phyloP scores from a whole-genome alignment of 2,888 invertebrate genomes.

The Dynastes grantii region DNA sequence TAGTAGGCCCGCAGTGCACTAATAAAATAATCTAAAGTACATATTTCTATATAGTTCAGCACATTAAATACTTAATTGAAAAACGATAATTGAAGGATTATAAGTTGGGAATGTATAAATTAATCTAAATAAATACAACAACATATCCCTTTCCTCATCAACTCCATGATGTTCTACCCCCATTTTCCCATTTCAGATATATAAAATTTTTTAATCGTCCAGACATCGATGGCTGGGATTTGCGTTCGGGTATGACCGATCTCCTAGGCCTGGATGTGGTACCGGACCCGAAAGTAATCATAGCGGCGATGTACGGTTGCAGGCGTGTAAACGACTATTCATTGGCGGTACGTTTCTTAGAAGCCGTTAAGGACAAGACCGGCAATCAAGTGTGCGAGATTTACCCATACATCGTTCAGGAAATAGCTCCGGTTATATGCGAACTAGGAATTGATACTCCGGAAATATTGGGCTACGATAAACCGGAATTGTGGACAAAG shows the following conservation, averaged over 20 bases:
- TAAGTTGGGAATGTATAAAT: background rate
- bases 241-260: conserved; percentile 74
- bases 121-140: background rate
- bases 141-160: background rate
- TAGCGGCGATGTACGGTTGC: conserved; percentile 76
- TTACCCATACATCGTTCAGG: conserved; percentile 90
- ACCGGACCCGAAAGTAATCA: conserved; percentile 75
- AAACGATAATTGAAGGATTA: no score
- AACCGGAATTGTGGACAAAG: conserved; percentile 91
- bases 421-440: conserved; percentile 90
- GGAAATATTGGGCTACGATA: conserved; percentile 96
- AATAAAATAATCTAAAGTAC: no score
- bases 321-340: conserved; percentile 79
- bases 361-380: conserved; percentile 92
- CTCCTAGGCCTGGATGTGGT: conserved; percentile 74
- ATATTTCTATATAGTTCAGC: no score
- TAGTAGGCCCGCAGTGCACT: no score
- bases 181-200: conserved; percentile 72
- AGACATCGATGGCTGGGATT: conserved; percentile 91
- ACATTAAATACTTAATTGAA: no score
- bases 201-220: conserved; percentile 86
- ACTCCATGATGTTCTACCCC: background rate
- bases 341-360: conserved; percentile 83
- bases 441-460: conserved; percentile 95
- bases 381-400: conserved; percentile 82